Evolutionary conservation across 1,140 invertebrate genomes (phyloP).

Genomic region (Atta colombica): DNA sequence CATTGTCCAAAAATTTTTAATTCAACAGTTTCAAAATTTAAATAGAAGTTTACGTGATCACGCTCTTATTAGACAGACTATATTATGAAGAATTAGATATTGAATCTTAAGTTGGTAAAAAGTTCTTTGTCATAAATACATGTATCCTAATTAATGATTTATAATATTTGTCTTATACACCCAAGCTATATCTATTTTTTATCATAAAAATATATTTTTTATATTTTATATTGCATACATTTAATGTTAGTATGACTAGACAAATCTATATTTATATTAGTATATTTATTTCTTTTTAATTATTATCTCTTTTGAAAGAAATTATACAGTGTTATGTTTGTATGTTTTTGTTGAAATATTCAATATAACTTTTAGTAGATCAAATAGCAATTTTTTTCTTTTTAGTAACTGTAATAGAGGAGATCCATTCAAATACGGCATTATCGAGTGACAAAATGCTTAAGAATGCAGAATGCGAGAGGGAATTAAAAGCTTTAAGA

Average conservation of each 20-base stretch:
- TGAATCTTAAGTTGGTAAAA: background rate
- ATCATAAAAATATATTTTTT: conserved; percentile 19
- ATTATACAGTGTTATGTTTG: conserved; percentile 40
- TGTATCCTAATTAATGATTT: background rate
- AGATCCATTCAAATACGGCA: conserved; percentile 53
- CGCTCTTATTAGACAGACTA: background rate
- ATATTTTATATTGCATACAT: conserved; percentile 30
- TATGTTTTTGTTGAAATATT: conserved; percentile 34
- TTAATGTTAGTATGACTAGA: conserved; percentile 11
- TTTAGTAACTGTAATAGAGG: conserved; percentile 74
- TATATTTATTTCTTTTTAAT: conserved; percentile 5
- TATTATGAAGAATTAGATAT: conserved; percentile 9
- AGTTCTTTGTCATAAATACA: conserved; percentile 13
- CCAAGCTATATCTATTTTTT: background rate
- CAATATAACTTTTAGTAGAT: background rate
- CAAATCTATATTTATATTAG: conserved; percentile 10
- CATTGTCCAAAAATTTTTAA: too few species aligned
- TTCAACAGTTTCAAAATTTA: too few species aligned
- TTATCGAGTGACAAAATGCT: conserved; percentile 66
- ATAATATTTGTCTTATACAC: background rate
- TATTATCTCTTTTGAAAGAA: conserved; percentile 28
- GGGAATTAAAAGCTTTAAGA: conserved; percentile 86
- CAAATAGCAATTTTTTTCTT: conserved; percentile 55
- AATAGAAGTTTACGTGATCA: too few species aligned
- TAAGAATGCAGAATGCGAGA: conserved; percentile 81